Base-by-base conservation (phyloP, 1,140 invertebrate genomes). In the Dendrolimus punctatus region DNA sequence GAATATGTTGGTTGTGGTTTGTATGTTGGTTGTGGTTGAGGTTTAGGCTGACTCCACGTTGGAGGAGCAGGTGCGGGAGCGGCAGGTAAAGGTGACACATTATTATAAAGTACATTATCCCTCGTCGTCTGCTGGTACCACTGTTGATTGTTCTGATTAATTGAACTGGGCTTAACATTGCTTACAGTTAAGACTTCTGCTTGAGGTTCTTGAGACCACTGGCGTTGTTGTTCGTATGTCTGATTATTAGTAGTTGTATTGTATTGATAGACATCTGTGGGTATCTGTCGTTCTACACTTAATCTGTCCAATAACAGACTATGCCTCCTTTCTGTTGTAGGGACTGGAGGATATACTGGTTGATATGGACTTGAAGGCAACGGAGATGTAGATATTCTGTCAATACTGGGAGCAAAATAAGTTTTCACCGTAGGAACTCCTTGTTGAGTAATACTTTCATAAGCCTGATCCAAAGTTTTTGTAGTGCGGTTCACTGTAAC, bases 131-230 rank as follows among this genome's bases (percentile, higher is more conserved):
- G 72, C 58, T 85, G 77, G 58, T 84, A 86, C 83, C 83, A 86
- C 55, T 84, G 79, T 40, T 77, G 73, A 39, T 86, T 84, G 59
- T 23, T 23, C 23, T 23, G 23, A 23, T 70, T 80, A 46, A 86
- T 81, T 37, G 64, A 64, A 56, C 83, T 86, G 2, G 83, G 83
- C 54, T 86, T 86, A 0, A 86, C 78, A 58, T 86, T 86, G 42
- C 76, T 83, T 23, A 80, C 73, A 47, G 69, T 78, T 6, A 86
- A 53, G 45, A 86, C 68, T 70, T 86, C 83, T 4, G 78, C 73
- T 58, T 80, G 76, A 6, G 83, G 83, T 53, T 84, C 83, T 57
- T 73, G 64, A 38, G 66, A 66, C 58, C 66, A 80, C 56, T 73
- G 73, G n/a, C 58, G 70, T 64, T 80, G 76, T 45, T 60, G 65